These are phyloP conservation scores for Psilopsiagon aurifrons DNA, from an alignment of 2,113 vertebrate species.

Conservation along the genomic window DNA sequence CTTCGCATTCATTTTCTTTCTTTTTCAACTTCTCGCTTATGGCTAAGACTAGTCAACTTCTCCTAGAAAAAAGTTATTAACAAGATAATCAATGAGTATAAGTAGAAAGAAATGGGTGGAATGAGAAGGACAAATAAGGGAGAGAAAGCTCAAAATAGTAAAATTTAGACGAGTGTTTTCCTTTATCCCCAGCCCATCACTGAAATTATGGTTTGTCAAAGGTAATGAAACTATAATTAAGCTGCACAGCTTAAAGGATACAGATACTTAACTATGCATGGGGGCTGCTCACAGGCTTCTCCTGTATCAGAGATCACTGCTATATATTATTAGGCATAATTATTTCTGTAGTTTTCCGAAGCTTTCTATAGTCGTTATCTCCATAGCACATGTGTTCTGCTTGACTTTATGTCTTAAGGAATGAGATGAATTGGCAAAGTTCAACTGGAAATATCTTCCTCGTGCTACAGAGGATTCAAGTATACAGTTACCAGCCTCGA, in stretches of 20 bases:
- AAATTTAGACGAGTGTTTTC: conserved; percentile 26
- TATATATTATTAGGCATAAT: conserved; percentile 20
- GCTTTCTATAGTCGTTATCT: background rate
- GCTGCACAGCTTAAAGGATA: conserved; percentile 24
- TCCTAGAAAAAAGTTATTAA: background rate
- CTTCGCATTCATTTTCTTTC: background rate
- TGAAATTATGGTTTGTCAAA: conserved; percentile 54
- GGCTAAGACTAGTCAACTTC: background rate
- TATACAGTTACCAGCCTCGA: conserved; percentile 1
- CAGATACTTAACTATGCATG: conserved; percentile 27
- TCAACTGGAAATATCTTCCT: conserved; percentile 17
- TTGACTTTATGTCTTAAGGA: background rate
- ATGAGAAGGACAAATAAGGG: conserved; percentile 17
- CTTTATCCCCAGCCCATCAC: background rate
- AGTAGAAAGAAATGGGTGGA: background rate
- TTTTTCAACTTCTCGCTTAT: background rate
- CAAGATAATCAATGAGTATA: background rate
- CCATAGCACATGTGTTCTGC: background rate
- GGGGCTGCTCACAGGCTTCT: conserved; percentile 4
- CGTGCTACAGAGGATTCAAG: background rate
- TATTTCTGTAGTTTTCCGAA: background rate
- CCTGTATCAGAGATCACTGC: background rate
- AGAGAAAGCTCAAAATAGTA: conserved; percentile 31
- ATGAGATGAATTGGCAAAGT: conserved; percentile 36
- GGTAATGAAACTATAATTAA: conserved; percentile 52